These are phyloP conservation scores for Lagorchestes hirsutus DNA, from an alignment of 2,797 vertebrate genomes.

Conservation along the genomic window DNA sequence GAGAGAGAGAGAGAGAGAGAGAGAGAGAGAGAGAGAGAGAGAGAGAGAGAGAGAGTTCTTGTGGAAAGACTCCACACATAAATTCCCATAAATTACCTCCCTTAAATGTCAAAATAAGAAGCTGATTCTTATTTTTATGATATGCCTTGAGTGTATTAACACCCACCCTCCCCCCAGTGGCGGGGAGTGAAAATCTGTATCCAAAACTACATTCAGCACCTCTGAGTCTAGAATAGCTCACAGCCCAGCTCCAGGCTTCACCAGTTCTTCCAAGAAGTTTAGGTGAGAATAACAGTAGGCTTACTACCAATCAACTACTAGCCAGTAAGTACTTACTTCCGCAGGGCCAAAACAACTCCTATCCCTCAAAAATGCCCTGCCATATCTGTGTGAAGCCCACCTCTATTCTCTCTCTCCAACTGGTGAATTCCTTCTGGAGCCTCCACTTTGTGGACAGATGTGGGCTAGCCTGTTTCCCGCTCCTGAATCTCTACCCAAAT, in stretches of 20 bases:
- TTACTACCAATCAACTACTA: neutral
- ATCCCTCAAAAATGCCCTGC: neutral
- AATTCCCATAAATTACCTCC: conserved; percentile 81
- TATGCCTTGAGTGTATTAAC: conserved; percentile 71
- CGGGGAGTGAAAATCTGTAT: neutral
- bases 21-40: too few species aligned
- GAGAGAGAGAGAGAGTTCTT: neutral
- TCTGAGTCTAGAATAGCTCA: neutral
- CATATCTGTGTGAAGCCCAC: neutral
- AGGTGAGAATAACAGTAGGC: neutral
- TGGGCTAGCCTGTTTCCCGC: neutral
- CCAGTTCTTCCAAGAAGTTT: neutral
- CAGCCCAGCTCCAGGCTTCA: neutral
- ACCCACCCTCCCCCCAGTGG: conserved; percentile 22
- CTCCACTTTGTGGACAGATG: neutral
- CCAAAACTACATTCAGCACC: neutral
- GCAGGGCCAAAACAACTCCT: neutral
- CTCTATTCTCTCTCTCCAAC: neutral
- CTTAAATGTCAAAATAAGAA: conserved; percentile 80
- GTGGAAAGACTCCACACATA: conserved; percentile 74
- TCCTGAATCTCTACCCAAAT: neutral
- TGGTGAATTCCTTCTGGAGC: neutral
- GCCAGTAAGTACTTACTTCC: neutral
- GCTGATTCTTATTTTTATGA: conserved; percentile 72
- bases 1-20: too few species aligned